Evolutionary conservation across 2,113 vertebrate genomes (phyloP).

Genomic region (Emberiza fucata): DNA sequence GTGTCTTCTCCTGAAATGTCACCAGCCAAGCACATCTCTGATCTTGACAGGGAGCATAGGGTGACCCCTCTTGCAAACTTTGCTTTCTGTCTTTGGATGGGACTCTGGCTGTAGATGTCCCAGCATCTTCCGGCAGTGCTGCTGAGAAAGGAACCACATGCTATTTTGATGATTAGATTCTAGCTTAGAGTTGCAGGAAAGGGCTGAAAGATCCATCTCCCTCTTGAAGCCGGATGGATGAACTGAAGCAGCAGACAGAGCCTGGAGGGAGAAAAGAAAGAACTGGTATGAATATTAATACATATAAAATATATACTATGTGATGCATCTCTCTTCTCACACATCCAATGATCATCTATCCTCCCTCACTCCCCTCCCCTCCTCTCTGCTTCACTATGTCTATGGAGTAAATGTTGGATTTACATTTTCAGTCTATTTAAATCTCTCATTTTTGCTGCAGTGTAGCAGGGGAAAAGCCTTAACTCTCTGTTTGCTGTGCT

Average conservation of each 20-base stretch:
- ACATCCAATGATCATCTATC: conserved; percentile 62
- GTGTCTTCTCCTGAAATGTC: not conserved
- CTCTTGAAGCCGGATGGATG: conserved; percentile 61
- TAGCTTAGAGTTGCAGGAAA: not conserved
- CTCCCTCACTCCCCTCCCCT: conserved; percentile 35
- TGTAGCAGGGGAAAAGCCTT: conserved; percentile 28
- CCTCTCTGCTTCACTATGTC: not conserved
- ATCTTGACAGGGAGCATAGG: not conserved
- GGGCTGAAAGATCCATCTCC: conserved; percentile 58
- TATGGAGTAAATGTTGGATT: conserved; percentile 65
- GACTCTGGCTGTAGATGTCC: not conserved
- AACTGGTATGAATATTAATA: conserved; percentile 66
- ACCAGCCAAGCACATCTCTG: not conserved
- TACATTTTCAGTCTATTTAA: conserved; percentile 69
- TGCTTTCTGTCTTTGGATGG: not conserved
- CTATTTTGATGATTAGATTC: not conserved
- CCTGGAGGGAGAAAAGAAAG: conserved; percentile 49
- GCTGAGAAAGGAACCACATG: not conserved
- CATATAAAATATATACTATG: conserved; percentile 66
- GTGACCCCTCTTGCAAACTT: not conserved
- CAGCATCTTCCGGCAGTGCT: not conserved
- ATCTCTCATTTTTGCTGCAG: conserved; percentile 61
- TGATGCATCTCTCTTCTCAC: conserved; percentile 62
- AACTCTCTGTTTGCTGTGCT: conserved; percentile 38
- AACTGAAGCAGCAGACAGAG: conserved; percentile 59